Evolutionary conservation across 2,888 invertebrate species (phyloP).

Genomic region (Megalurothrips usitatus): DNA sequence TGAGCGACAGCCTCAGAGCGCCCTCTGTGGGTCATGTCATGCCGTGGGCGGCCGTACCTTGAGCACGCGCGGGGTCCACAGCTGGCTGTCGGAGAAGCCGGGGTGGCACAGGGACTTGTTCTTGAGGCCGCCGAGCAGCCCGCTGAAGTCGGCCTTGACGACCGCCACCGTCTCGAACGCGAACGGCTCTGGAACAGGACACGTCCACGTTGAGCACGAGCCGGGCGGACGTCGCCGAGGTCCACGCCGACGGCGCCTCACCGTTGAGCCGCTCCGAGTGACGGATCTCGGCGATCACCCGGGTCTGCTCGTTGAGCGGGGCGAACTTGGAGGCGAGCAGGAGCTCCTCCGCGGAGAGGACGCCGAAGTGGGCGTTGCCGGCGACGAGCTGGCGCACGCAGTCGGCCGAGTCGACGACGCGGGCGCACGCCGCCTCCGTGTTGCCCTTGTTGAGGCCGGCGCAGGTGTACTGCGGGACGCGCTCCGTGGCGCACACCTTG

Average conservation of each 20-base stretch:
- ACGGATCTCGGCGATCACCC: slow-evolving; percentile 42
- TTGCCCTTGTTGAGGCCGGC: slow-evolving; percentile 8
- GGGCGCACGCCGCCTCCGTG: background rate
- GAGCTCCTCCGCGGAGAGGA: slow-evolving; percentile 59
- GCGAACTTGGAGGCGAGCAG: slow-evolving; percentile 49
- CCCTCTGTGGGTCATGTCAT: background rate
- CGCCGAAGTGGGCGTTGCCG: slow-evolving; percentile 55
- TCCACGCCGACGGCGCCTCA: slow-evolving; percentile 39
- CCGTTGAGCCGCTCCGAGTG: slow-evolving; percentile 43
- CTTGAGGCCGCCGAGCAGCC: slow-evolving; percentile 50
- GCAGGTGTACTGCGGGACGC: background rate
- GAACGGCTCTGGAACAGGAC: slow-evolving; percentile 47
- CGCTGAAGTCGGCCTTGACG: slow-evolving; percentile 49
- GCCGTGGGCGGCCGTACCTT: slow-evolving; percentile 42
- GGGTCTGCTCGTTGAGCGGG: slow-evolving; percentile 41
- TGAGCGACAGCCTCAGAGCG: too few species aligned
- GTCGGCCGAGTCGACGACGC: slow-evolving; percentile 43
- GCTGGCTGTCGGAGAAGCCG: slow-evolving; percentile 53
- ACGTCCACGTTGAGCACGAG: slow-evolving; percentile 25
- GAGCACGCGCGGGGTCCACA: slow-evolving; percentile 58
- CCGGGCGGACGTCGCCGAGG: background rate
- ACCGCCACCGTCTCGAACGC: slow-evolving; percentile 60
- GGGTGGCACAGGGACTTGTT: slow-evolving; percentile 61
- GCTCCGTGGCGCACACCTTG: background rate
- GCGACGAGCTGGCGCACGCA: slow-evolving; percentile 55